Evolutionary conservation across 2,888 invertebrate species (phyloP).

Genomic region (Zygaena filipendulae): DNA sequence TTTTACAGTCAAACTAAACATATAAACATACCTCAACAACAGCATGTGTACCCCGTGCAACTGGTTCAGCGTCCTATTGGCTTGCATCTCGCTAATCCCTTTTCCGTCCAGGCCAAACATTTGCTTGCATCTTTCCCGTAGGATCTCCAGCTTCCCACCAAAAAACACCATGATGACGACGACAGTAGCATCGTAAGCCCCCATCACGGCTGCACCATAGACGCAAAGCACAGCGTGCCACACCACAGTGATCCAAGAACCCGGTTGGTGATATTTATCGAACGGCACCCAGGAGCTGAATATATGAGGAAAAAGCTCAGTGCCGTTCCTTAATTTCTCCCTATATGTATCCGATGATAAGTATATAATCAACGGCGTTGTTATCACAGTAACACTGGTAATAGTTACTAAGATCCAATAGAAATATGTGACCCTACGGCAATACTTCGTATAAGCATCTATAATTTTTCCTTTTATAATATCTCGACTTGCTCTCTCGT

Average conservation of each 20-base stretch:
- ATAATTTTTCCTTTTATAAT: slow-evolving; percentile 25
- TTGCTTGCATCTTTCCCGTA: slow-evolving; percentile 38
- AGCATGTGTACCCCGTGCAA: slow-evolving; percentile 33
- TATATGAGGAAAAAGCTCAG: slow-evolving; percentile 43
- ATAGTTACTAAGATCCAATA: slow-evolving; percentile 45
- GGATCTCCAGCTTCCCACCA: slow-evolving; percentile 42
- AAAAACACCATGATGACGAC: slow-evolving; percentile 46
- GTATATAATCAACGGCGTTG: slow-evolving; percentile 33
- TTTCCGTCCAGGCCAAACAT: slow-evolving; percentile 26
- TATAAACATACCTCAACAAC: too few species aligned
- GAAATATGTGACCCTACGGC: slow-evolving; percentile 34
- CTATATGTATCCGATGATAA: slow-evolving; percentile 30
- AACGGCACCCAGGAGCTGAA: slow-evolving; percentile 53
- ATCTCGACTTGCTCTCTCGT: slow-evolving; percentile 33
- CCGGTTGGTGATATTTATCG: slow-evolving; percentile 40
- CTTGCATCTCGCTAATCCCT: slow-evolving; percentile 22
- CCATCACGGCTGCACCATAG: slow-evolving; percentile 38
- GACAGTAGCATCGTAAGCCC: slow-evolving; percentile 36
- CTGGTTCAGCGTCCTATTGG: slow-evolving; percentile 23
- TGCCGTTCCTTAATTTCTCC: slow-evolving; percentile 33
- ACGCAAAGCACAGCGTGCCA: slow-evolving; percentile 33
- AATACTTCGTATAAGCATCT: slow-evolving; percentile 38
- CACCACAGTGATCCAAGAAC: slow-evolving; percentile 38
- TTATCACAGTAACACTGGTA: slow-evolving; percentile 31
- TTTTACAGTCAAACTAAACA: too few species aligned